Evolutionary conservation across 2,797 vertebrate genomes (phyloP).

Genomic region (Amazonetta brasiliensis): DNA sequence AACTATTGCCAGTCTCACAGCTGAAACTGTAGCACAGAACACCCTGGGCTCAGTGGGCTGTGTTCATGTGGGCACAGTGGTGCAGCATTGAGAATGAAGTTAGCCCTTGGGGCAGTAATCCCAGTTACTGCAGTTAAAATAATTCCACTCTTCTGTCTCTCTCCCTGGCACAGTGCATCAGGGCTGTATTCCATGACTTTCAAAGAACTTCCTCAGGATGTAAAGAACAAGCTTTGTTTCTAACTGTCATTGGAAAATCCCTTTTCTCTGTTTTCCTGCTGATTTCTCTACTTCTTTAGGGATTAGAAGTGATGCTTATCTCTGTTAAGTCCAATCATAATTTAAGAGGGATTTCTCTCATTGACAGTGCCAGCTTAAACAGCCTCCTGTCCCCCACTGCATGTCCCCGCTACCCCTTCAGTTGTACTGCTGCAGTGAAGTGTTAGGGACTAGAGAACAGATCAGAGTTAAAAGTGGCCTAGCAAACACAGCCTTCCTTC

Average conservation of each 20-base stretch:
- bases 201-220: neutral
- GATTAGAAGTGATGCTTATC: neutral
- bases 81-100: neutral
- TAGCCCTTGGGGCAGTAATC: neutral
- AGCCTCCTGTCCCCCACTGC: neutral
- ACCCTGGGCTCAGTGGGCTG: fast-evolving
- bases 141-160: neutral
- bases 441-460: neutral
- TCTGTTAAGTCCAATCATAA: neutral
- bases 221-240: neutral
- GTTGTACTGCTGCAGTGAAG: neutral
- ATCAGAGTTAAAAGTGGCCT: neutral
- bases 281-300: neutral
- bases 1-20: neutral
- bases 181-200: neutral
- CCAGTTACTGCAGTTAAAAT: neutral
- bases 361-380: neutral
- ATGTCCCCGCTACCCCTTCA: neutral
- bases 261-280: neutral
- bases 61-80: fast-evolving
- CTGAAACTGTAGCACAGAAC: neutral
- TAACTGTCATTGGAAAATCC: neutral
- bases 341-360: neutral
- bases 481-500: neutral
- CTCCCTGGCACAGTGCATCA: neutral